These are phyloP conservation scores for Pardosa pseudoannulata DNA, from an alignment of 2,888 invertebrate species.

Conservation along the genomic window DNA sequence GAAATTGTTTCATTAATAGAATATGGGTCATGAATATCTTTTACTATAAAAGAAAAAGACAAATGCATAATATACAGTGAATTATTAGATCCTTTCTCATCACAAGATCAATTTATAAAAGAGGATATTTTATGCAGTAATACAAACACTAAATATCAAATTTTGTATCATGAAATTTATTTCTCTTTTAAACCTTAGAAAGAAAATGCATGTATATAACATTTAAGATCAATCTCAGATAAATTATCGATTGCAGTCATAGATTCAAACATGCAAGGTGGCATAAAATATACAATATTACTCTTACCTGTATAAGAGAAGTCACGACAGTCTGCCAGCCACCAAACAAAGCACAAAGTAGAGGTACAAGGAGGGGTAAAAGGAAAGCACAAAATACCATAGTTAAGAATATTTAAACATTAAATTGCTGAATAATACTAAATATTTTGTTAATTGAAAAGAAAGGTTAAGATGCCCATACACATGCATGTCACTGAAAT, in stretches of 20 bases:
- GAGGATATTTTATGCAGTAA: too few relatives aligned
- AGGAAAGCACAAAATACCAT: constrained; percentile 68
- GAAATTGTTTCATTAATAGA: too few relatives aligned
- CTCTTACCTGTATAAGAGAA: constrained; percentile 74
- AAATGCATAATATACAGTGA: too few relatives aligned
- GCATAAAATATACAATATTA: neutral
- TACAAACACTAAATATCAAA: too few relatives aligned
- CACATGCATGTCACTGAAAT: constrained; percentile 12
- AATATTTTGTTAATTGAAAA: constrained; percentile 51
- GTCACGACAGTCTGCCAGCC: constrained; percentile 72
- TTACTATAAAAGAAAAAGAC: too few relatives aligned
- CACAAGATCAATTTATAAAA: too few relatives aligned
- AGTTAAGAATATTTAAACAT: constrained; percentile 48
- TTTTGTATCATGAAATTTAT: too few relatives aligned
- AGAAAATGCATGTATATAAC: constrained; percentile 64
- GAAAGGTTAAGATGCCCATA: constrained; percentile 31
- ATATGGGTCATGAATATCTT: too few relatives aligned
- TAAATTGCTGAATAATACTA: constrained; percentile 21
- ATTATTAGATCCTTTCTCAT: too few relatives aligned
- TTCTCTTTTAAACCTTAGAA: neutral
- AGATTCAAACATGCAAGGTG: constrained; percentile 18
- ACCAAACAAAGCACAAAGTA: constrained; percentile 66
- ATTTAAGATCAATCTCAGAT: constrained; percentile 37
- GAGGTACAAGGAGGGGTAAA: constrained; percentile 41
- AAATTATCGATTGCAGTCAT: neutral